These are phyloP conservation scores for Amia ocellicauda DNA, from an alignment of 2,113 vertebrate species.

Conservation along the genomic window DNA sequence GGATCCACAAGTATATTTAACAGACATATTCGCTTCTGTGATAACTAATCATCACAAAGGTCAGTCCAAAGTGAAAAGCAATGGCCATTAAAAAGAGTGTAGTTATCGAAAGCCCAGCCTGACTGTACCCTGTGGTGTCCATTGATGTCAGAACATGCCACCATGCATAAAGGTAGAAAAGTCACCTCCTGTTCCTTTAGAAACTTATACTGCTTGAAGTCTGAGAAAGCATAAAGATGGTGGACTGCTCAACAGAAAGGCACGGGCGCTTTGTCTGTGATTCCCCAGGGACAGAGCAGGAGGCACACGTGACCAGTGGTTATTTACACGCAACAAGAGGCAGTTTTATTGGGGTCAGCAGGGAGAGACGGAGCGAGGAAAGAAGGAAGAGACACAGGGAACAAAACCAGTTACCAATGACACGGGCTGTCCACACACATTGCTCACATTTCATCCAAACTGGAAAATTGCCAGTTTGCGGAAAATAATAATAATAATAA, in stretches of 20 bases:
- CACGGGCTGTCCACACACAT: neutral
- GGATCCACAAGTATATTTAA: no score
- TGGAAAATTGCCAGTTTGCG: neutral
- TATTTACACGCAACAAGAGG: conserved; percentile 60
- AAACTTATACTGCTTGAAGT: conserved; percentile 97
- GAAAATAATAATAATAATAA: neutral
- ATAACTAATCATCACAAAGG: no score
- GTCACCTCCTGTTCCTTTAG: conserved; percentile 91
- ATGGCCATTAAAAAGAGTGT: no score
- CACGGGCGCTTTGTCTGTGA: conserved; percentile 84
- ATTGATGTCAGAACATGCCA: conserved; percentile 6
- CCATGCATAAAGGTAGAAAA: conserved; percentile 69
- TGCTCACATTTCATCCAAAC: neutral
- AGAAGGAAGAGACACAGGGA: conserved; percentile 65
- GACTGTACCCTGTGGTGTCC: conserved; percentile 11
- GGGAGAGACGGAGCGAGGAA: conserved; percentile 48
- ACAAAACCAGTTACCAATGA: conserved; percentile 58
- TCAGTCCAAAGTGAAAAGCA: no score
- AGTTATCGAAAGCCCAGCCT: neutral
- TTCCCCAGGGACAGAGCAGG: conserved; percentile 62
- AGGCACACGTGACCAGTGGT: conserved; percentile 56
- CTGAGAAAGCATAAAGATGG: conserved; percentile 99
- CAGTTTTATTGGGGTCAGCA: conserved; percentile 61
- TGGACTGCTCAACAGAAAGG: conserved; percentile 94
- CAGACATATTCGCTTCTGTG: no score